phyloP scores from a whole-genome alignment of 2,888 invertebrate species.

The Synergus umbraculus region DNA sequence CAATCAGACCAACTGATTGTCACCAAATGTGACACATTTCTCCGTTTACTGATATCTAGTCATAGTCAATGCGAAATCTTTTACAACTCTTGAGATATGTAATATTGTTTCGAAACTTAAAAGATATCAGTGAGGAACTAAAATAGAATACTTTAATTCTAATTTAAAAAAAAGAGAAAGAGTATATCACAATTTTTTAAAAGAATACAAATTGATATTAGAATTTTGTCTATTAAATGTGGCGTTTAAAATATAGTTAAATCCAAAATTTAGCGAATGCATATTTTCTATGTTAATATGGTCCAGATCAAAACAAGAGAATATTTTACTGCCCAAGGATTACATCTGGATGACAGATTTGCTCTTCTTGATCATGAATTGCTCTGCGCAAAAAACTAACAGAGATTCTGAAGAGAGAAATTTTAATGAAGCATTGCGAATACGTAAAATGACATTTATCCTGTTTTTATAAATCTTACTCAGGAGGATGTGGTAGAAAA shows the following conservation, averaged over 20 bases:
- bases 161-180: background rate
- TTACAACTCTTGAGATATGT: background rate
- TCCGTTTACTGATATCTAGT: background rate
- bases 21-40: constrained; percentile 26
- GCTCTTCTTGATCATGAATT: constrained; percentile 30
- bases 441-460: background rate
- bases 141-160: background rate
- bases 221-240: background rate
- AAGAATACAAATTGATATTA: background rate
- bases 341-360: constrained; percentile 36
- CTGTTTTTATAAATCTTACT: constrained; percentile 2
- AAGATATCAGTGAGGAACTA: background rate
- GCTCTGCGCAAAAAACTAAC: background rate
- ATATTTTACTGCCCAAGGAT: constrained; percentile 18
- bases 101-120: background rate
- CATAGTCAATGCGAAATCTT: constrained; percentile 8
- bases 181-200: background rate
- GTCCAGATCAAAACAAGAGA: background rate
- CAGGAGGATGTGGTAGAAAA: background rate
- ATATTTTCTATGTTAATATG: background rate
- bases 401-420: background rate
- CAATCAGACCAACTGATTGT: constrained; percentile 9
- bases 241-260: background rate
- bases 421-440: background rate
- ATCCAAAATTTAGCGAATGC: background rate